Conservation (phyloP, 2,113 vertebrate species). For the Columba livia region DNA sequence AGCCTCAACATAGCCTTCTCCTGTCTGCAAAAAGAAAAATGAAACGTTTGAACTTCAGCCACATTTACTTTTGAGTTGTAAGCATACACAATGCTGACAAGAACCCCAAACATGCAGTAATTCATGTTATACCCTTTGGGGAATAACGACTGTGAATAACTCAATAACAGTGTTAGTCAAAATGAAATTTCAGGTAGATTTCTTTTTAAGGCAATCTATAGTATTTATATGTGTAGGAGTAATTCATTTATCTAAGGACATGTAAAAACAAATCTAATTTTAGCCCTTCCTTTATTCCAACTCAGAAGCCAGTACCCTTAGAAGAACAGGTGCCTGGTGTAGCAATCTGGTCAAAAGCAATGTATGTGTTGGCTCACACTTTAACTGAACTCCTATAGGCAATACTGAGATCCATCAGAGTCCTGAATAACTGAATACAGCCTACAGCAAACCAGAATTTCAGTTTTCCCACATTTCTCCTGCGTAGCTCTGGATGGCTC, state of each 20-base stretch:
- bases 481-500: background rate
- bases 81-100: background rate
- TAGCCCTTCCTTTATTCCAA: background rate
- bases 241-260: background rate
- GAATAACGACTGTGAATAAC: background rate
- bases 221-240: background rate
- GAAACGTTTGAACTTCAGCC: background rate
- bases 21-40: slow-evolving; percentile 76
- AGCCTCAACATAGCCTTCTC: slow-evolving; percentile 92
- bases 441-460: background rate
- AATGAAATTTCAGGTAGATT: background rate
- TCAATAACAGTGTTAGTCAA: background rate
- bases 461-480: background rate
- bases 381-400: background rate
- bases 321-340: background rate
- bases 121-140: background rate
- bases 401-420: background rate
- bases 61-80: background rate
- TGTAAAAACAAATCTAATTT: background rate
- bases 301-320: background rate
- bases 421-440: background rate
- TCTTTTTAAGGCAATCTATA: background rate
- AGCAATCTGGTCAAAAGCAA: background rate
- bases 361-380: background rate
- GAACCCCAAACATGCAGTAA: background rate